phyloP scores from a whole-genome alignment of 2,797 vertebrate genomes.

The Enoplosus armatus region DNA sequence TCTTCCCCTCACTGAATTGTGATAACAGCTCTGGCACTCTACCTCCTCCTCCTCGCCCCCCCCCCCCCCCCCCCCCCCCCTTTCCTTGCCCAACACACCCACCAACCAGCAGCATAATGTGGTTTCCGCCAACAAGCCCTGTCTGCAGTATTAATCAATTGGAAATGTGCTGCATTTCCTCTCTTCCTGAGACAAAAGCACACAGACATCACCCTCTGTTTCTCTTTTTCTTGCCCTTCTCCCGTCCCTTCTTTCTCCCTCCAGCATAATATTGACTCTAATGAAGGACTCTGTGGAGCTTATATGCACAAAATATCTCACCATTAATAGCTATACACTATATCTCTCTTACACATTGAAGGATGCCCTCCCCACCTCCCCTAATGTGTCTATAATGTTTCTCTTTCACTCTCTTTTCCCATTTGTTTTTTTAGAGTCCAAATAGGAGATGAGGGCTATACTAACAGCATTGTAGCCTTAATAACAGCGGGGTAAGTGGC shows the following conservation, averaged over 20 bases:
- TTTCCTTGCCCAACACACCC: constrained; percentile 51
- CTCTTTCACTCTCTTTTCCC: constrained; percentile 40
- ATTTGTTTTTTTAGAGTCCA: constrained; percentile 70
- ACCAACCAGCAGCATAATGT: constrained; percentile 75
- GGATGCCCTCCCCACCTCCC: background rate
- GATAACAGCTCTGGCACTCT: constrained; percentile 42
- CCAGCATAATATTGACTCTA: constrained; percentile 61
- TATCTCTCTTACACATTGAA: constrained; percentile 29
- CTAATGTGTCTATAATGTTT: constrained; percentile 44
- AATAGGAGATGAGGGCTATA: constrained; percentile 48
- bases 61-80: background rate
- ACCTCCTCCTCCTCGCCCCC: constrained; percentile 24
- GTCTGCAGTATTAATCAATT: constrained; percentile 81
- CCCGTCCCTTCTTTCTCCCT: constrained; percentile 40
- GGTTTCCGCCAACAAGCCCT: constrained; percentile 73
- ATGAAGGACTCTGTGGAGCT: constrained; percentile 57
- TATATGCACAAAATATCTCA: constrained; percentile 59
- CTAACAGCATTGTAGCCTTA: constrained; percentile 72
- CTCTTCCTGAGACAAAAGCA: constrained; percentile 71
- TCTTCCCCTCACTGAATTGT: constrained; percentile 41
- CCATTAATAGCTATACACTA: constrained; percentile 68
- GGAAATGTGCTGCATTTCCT: constrained; percentile 76
- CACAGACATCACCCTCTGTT: constrained; percentile 28
- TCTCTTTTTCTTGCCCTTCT: background rate
- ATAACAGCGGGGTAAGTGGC: constrained; percentile 70